Conservation (phyloP, 2,113 vertebrate species). For the Melanerpes formicivorus region DNA sequence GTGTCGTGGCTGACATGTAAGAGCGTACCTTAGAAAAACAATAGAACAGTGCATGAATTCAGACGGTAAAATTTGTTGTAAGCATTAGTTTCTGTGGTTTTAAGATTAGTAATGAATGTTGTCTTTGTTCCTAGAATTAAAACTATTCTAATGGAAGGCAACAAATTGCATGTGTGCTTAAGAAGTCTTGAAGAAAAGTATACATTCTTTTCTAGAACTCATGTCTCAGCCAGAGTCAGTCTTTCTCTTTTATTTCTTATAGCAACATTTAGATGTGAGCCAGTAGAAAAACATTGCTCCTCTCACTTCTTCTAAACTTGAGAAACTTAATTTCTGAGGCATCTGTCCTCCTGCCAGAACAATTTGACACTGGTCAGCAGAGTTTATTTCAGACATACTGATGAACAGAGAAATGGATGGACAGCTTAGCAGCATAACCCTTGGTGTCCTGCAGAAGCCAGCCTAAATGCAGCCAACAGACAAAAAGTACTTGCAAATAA, state of each 20-base stretch:
- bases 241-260: not conserved
- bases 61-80: not conserved
- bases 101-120: not conserved
- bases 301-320: not conserved
- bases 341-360: not conserved
- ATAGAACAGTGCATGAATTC: not conserved
- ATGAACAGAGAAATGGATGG: not conserved
- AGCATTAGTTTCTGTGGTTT: not conserved
- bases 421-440: not conserved
- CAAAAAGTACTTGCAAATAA: not conserved
- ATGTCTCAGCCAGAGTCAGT: accelerated
- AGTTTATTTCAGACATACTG: not conserved
- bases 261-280: not conserved
- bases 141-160: not conserved
- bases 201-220: not conserved
- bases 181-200: not conserved
- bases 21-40: not conserved
- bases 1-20: not conserved
- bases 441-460: not conserved
- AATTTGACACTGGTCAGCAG: not conserved
- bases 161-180: not conserved
- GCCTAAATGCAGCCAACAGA: not conserved
- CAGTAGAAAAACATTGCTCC: not conserved
- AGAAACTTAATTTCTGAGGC: not conserved
- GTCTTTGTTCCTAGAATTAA: not conserved